Base-by-base conservation (phyloP, 2,113 vertebrate genomes). In the Anolis carolinensis region DNA sequence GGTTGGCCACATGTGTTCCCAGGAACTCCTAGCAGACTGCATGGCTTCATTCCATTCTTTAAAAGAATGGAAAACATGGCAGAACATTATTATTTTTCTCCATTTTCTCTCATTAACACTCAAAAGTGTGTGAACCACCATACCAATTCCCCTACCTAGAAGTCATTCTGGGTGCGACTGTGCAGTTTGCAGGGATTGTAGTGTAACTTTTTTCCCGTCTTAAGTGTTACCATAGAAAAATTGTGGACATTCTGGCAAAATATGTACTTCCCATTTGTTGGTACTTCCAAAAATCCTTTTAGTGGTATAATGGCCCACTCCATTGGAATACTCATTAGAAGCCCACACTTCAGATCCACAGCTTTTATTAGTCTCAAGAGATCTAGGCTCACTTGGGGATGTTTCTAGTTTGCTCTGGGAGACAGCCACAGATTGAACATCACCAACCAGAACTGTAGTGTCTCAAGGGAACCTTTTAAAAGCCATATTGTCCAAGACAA, bases 301-400 rank as follows among this genome's bases (percentile, higher is more conserved):
- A 72, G 84, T 23, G 48, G 67, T 72, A 32, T 16, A 86, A 50
- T 76, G 44, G 68, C 30, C 50, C 16, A 25, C 8, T 48, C 8
- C 10, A 34, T 52, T 75, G 79, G 50, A 71, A 75, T 63, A 86
- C 50, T n/a, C 84, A 71, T 85, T 70, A 85, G 67, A 79, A 72
- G 20, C 32, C 34, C 25, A 39, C 55, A 39, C 68, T 86, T 6
- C 27, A 48, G 20, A 21, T 32, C 67, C 30, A 59, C 63, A 44
- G 48, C 32, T 50, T 34, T 14, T 59, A 34, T 39, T 44, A 63
- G 67, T 48, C 84, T 72, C 7, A n/a, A 71, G 77, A 71, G 52
- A 10, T 44, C 72, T 62, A 21, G 34, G 52, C 20, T 72, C 52
- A 63, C 27, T 10, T 39, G 50, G 76, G 34, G 67, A 79, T 23